Percentiles rank a stretch among this genome's conserved stretches.
These are phyloP conservation scores for Itoplectis maculator DNA, from an alignment of 2,888 invertebrate genomes.

Conservation along the genomic window DNA sequence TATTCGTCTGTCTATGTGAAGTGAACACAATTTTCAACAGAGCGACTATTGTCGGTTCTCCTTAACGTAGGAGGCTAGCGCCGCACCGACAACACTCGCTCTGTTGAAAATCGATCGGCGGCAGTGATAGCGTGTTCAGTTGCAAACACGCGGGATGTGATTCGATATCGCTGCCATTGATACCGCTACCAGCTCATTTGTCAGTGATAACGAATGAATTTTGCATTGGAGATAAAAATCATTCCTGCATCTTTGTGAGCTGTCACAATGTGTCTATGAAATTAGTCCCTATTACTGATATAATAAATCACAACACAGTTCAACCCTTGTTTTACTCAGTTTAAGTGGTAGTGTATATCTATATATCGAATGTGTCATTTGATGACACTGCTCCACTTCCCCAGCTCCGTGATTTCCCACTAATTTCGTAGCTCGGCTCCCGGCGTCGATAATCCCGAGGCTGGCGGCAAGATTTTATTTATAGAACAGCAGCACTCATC, in stretches of 20 bases:
- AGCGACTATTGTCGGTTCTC: constrained; percentile 40
- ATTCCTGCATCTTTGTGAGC: neutral
- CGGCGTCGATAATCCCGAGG: too few species aligned
- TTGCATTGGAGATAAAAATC: neutral
- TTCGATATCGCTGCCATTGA: neutral
- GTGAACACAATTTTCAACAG: too few species aligned
- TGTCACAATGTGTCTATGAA: neutral
- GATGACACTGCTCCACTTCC: too few species aligned
- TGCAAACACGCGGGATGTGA: neutral
- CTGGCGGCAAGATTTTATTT: too few species aligned
- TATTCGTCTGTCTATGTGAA: constrained; percentile 29
- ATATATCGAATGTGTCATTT: too few species aligned
- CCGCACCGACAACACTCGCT: neutral
- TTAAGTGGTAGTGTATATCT: too few species aligned
- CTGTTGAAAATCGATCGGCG: neutral
- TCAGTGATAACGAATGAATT: neutral
- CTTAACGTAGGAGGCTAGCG: constrained; percentile 4
- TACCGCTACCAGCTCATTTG: neutral
- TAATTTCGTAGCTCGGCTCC: too few species aligned
- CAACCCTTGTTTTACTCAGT: too few species aligned
- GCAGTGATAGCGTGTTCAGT: neutral
- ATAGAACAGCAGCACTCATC: too few species aligned
- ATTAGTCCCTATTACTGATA: too few species aligned
- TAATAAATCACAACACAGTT: too few species aligned
- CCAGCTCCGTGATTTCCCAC: too few species aligned